A percentile compares a stretch with the other conserved stretches of the same genome.
These are phyloP conservation scores for Trichonephila clavipes DNA, from an alignment of 1,140 invertebrate genomes.

Conservation along the genomic window DNA sequence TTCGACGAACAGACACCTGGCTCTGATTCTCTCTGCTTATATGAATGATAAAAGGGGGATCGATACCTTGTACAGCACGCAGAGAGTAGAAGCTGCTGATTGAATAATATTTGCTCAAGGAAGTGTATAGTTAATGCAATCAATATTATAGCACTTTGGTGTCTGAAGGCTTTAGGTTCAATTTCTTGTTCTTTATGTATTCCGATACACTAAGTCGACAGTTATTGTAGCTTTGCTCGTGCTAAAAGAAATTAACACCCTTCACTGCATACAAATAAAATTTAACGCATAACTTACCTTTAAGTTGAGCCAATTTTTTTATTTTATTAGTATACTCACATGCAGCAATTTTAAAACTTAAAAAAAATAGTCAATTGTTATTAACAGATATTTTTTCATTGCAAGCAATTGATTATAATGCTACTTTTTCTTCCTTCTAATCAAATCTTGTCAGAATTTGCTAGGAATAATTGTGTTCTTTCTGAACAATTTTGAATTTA, in stretches of 20 bases:
- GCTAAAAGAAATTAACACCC: not conserved
- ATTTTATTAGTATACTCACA: too few relatives aligned
- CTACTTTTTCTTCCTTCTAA: too few relatives aligned
- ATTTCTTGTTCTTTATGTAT: not conserved
- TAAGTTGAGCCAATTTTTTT: too few relatives aligned
- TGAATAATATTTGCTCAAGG: not conserved
- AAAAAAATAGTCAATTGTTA: too few relatives aligned
- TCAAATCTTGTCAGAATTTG: too few relatives aligned
- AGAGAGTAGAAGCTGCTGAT: not conserved
- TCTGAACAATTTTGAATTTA: too few relatives aligned
- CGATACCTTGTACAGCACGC: not conserved
- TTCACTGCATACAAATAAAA: too few relatives aligned
- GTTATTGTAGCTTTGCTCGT: not conserved
- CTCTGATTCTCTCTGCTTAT: slow-evolving; percentile 9
- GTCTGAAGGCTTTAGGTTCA: not conserved
- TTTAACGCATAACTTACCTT: too few relatives aligned
- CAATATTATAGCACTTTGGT: not conserved
- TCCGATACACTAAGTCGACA: not conserved
- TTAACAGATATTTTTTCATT: too few relatives aligned
- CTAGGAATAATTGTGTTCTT: too few relatives aligned
- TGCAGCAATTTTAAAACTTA: too few relatives aligned
- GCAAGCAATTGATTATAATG: too few relatives aligned
- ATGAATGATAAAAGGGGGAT: slow-evolving; percentile 7
- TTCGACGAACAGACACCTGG: slow-evolving; percentile 3
- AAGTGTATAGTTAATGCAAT: slow-evolving; percentile 14